Percentiles rank a stretch among this genome's conserved stretches.
Evolutionary conservation across 2,113 vertebrate species (phyloP).

Genomic region (Sinocyclocheilus anophthalmus): DNA sequence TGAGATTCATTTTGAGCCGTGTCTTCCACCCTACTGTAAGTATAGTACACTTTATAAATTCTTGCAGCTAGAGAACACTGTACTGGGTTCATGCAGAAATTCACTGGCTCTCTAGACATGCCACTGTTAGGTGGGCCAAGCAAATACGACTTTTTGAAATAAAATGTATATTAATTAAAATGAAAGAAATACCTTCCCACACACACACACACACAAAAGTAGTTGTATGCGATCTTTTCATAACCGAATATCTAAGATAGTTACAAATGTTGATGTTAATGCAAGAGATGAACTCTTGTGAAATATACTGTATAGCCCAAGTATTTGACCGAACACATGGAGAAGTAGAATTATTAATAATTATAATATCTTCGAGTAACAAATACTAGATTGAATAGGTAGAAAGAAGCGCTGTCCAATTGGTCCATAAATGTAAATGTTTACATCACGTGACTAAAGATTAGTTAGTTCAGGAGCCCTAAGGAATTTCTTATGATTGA

Average conservation of each 20-base stretch:
- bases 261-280: background rate
- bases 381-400: background rate
- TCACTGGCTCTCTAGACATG: background rate
- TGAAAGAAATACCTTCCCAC: background rate
- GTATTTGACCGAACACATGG: background rate
- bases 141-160: background rate
- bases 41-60: background rate
- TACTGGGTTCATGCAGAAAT: background rate
- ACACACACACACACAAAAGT: background rate
- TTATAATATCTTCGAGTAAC: background rate
- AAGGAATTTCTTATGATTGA: background rate
- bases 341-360: background rate
- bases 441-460: constrained; percentile 11
- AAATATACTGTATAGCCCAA: background rate
- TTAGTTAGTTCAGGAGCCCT: background rate
- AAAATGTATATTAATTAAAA: background rate
- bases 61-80: background rate
- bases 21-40: background rate
- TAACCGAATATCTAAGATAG: background rate
- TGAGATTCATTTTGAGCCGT: background rate
- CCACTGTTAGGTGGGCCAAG: background rate
- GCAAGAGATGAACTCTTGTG: background rate
- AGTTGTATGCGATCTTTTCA: background rate
- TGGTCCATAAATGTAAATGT: background rate
- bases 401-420: background rate